A percentile compares a stretch with the other conserved stretches of the same genome.
These are phyloP conservation scores for Cantharis rufa DNA, from an alignment of 2,888 invertebrate genomes.

Conservation along the genomic window DNA sequence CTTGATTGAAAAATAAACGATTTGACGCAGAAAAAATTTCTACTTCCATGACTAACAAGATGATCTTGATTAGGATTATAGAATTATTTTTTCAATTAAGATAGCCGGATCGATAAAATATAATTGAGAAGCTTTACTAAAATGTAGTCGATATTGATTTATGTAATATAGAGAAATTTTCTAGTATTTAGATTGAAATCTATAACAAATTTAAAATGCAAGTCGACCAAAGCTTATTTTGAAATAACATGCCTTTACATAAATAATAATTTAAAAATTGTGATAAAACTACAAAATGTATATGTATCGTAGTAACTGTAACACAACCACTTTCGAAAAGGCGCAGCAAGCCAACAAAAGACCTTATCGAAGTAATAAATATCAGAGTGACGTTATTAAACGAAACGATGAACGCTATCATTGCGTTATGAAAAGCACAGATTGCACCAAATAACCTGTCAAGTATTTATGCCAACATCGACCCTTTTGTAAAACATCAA, in stretches of 20 bases:
- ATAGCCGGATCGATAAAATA: background rate
- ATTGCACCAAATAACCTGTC: conserved; percentile 35
- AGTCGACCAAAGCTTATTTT: background rate
- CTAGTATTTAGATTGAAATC: background rate
- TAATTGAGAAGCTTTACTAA: background rate
- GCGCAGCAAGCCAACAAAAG: conserved; percentile 31
- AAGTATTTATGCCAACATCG: conserved; percentile 33
- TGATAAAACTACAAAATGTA: background rate
- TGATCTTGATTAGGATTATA: background rate
- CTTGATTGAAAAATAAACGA: conserved; percentile 42
- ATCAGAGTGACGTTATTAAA: conserved; percentile 37
- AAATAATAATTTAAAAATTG: conserved; percentile 2
- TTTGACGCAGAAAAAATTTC: conserved; percentile 5
- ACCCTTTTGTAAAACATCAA: conserved; percentile 33
- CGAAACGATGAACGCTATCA: conserved; percentile 33
- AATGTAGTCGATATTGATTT: background rate
- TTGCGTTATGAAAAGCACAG: conserved; percentile 31
- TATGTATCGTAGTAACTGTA: conserved; percentile 10
- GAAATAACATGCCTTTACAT: background rate
- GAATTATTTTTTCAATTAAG: background rate
- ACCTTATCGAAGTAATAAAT: conserved; percentile 37
- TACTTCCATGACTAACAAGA: background rate
- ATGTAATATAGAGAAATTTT: background rate
- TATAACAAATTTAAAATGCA: background rate
- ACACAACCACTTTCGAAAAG: conserved; percentile 20